Evolutionary conservation across 2,888 invertebrate species (phyloP), one percentile per base, ranked within the genome.

Genomic region (Pinctada fucata): DNA sequence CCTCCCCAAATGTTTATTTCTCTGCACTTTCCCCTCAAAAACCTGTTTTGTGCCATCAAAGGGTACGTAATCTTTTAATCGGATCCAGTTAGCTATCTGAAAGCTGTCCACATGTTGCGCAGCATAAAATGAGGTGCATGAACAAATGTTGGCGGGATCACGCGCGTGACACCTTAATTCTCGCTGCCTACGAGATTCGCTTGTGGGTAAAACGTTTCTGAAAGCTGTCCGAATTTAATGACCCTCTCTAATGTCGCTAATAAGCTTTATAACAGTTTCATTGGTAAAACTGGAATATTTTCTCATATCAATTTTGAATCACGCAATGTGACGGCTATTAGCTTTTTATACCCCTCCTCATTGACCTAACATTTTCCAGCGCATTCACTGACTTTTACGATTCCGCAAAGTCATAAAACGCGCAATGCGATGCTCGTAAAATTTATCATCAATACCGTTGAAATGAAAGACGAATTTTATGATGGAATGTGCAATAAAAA

Each of bases 281-380:
- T 58, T 58, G 13, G 58, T 10, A 58, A 58, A 58, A 10, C 58
- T 13, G 58, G 58, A 58, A 31, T 58, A 10, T 58, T 13, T 58
- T 58, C 13, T 58, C 58, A 58, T 58, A 58, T 58, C 58, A 58
- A 58, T 58, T 58, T 58, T 58, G 58, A 58, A 58, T 58, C 58
- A 58, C 13, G 58, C 13, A 10, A 13, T 58, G 13, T 58, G 6
- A 58, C 6, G 6, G 6, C 8, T 58, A 58, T 58, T 10, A 13
- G 58, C 58, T 58, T 58, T 58, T 58, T 58, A 58, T 58, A 13
- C 6, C 58, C 58, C 58, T 13, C 8, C 58, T 58, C 58, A 13
- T 58, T 58, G 58, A 58, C 58, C 58, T 58, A 10, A 58, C 58
- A 58, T 58, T 58, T 58, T 58, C 58, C 58, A 58, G 58, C 58